A percentile compares a stretch with the other conserved stretches of the same genome.
These are phyloP conservation scores for Mycteria americana DNA, from an alignment of 2,797 vertebrate genomes.

Conservation along the genomic window DNA sequence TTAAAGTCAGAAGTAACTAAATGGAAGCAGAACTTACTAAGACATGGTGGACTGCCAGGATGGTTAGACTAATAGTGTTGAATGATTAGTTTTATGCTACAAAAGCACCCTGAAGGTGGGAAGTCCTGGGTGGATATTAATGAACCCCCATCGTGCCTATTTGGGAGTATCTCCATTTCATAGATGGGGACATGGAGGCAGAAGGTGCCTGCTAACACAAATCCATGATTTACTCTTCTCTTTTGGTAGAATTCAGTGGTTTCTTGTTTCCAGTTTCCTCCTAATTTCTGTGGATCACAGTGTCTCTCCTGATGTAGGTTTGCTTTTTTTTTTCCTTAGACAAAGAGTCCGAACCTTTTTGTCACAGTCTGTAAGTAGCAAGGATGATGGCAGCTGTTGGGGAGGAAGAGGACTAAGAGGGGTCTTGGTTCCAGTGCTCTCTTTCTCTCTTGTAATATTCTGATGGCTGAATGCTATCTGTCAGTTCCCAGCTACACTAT, in stretches of 20 bases:
- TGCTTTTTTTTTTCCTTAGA: neutral
- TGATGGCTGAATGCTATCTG: neutral
- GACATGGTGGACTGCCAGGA: neutral
- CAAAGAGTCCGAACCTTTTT: neutral
- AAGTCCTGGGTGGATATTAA: neutral
- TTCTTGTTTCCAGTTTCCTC: neutral
- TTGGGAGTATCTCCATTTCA: neutral
- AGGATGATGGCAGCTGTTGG: neutral
- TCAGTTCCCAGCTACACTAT: neutral
- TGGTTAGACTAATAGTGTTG: neutral
- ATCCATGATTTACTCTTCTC: neutral
- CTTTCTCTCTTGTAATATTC: neutral
- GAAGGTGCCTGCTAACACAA: neutral
- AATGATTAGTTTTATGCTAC: neutral
- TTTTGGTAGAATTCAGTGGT: neutral
- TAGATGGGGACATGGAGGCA: neutral
- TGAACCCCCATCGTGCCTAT: fast-evolving
- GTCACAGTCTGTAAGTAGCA: neutral
- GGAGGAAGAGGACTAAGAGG: neutral
- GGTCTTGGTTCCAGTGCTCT: neutral
- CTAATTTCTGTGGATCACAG: neutral
- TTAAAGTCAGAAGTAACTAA: neutral
- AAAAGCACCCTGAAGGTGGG: neutral
- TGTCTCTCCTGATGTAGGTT: neutral
- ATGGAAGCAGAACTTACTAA: neutral